Evolutionary conservation across 2,113 vertebrate species (phyloP).

Genomic region (Morphnarchus princeps): DNA sequence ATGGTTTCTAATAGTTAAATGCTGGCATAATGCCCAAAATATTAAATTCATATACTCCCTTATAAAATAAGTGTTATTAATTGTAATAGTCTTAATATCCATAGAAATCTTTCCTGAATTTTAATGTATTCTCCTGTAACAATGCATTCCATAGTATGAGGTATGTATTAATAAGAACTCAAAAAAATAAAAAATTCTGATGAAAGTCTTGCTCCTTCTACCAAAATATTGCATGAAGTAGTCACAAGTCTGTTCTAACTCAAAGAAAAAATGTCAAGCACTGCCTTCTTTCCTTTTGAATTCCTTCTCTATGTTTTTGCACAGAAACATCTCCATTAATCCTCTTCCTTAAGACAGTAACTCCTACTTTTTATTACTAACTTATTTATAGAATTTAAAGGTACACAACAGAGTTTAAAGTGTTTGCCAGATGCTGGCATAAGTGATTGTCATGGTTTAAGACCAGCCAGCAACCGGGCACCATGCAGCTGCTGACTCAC

Average conservation of each 20-base stretch:
- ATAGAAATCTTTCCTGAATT: background rate
- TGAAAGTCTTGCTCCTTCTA: background rate
- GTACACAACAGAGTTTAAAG: background rate
- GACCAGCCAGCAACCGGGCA: too few relatives aligned
- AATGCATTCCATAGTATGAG: background rate
- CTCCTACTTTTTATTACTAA: background rate
- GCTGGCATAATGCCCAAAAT: background rate
- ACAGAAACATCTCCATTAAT: background rate
- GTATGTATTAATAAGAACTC: background rate
- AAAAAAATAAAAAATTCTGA: background rate
- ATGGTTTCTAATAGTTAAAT: background rate
- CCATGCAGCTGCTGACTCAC: too few relatives aligned
- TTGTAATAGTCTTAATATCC: background rate
- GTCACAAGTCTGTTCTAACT: background rate
- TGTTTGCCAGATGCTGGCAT: background rate
- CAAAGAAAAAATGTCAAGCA: background rate
- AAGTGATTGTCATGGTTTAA: background rate
- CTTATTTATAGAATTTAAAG: background rate
- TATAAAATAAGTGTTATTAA: background rate
- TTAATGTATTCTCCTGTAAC: background rate
- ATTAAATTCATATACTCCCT: background rate
- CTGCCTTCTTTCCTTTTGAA: background rate
- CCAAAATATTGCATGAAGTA: conserved; percentile 13
- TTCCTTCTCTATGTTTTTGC: background rate
- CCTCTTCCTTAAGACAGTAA: background rate